These are phyloP conservation scores for Muscidifurax raptorellus DNA, from an alignment of 1,140 invertebrate genomes.

Conservation along the genomic window DNA sequence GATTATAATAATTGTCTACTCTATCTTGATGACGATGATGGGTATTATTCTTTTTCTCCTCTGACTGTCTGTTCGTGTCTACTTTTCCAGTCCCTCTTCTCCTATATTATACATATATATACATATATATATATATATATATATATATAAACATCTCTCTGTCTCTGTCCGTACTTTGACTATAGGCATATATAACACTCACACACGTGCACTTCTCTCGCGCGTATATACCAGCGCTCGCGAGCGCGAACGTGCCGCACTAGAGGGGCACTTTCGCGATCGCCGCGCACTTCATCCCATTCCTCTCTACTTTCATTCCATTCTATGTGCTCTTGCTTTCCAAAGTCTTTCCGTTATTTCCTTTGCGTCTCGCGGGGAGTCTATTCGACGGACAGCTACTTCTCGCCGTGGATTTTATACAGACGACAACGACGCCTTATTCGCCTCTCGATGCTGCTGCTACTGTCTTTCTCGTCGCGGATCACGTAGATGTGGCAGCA, in stretches of 20 bases:
- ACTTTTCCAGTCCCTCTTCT: conserved; percentile 16
- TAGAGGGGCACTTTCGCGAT: background rate
- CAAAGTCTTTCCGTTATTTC: background rate
- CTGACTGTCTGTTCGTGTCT: conserved; percentile 19
- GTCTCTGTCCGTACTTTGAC: too few relatives aligned
- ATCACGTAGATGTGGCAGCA: background rate
- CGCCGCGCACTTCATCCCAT: too few relatives aligned
- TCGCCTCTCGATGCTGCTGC: background rate
- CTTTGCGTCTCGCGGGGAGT: background rate
- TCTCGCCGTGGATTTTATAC: background rate
- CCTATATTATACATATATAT: too few relatives aligned
- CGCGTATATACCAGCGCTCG: background rate
- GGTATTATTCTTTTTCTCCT: background rate
- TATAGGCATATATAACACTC: too few relatives aligned
- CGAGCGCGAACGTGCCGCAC: background rate
- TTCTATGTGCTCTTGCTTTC: background rate
- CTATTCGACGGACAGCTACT: background rate
- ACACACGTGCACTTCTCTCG: too few relatives aligned
- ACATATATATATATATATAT: too few relatives aligned
- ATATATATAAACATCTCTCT: too few relatives aligned
- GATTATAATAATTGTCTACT: too few relatives aligned
- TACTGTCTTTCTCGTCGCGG: background rate
- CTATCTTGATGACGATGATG: background rate
- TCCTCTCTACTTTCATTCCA: background rate
- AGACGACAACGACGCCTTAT: background rate